These are phyloP conservation scores for Neodon shergylaensis DNA, from an alignment of 2,113 vertebrate species.

Conservation along the genomic window DNA sequence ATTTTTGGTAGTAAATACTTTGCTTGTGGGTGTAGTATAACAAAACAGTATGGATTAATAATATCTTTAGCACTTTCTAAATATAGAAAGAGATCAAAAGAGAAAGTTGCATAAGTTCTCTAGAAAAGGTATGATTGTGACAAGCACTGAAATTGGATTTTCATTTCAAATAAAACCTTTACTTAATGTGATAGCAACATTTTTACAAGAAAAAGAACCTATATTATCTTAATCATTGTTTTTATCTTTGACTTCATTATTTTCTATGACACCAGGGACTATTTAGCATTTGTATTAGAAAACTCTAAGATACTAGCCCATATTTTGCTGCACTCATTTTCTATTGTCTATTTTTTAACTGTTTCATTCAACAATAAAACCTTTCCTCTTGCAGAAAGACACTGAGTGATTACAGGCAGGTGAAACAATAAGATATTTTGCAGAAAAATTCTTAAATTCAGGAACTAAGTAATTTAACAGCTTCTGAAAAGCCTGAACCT, in stretches of 20 bases:
- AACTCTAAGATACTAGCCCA: neutral
- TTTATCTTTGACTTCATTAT: neutral
- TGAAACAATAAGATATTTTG: neutral
- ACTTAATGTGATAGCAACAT: neutral
- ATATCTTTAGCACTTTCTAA: neutral
- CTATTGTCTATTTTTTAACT: neutral
- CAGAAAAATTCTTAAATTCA: neutral
- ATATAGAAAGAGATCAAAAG: neutral
- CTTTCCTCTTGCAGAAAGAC: neutral
- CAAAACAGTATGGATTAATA: neutral
- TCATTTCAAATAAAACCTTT: neutral
- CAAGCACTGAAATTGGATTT: neutral
- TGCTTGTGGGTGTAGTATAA: neutral
- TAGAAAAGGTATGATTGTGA: neutral
- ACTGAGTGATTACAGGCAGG: neutral
- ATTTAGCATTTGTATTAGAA: neutral
- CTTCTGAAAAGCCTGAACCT: neutral
- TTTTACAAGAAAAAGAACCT: neutral
- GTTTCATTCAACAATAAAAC: neutral
- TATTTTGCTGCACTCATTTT: neutral
- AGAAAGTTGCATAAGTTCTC: neutral
- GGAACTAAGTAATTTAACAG: neutral
- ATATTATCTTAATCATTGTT: neutral
- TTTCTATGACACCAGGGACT: neutral
- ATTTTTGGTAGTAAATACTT: neutral